These are phyloP conservation scores for Acanthosoma haemorrhoidale DNA, from an alignment of 2,888 invertebrate species.

Conservation along the genomic window DNA sequence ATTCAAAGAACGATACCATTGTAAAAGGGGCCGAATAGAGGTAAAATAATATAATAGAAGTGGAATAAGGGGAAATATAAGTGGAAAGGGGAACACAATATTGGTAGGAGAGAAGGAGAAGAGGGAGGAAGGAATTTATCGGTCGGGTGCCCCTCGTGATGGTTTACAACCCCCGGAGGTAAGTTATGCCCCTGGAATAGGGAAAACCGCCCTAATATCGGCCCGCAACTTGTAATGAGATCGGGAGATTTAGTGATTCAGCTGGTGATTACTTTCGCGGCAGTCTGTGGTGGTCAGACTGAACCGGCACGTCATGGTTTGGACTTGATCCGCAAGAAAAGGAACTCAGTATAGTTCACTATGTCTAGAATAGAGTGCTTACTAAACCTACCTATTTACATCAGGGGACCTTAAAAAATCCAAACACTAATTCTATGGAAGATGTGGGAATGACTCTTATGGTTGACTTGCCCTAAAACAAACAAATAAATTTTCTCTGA, in stretches of 20 bases:
- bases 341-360: too few species aligned
- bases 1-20: neutral
- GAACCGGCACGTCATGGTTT: neutral
- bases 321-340: neutral
- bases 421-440: too few species aligned
- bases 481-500: too few species aligned
- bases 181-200: slow-evolving; percentile 23
- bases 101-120: slow-evolving; percentile 43
- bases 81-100: slow-evolving; percentile 40
- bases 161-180: slow-evolving; percentile 30
- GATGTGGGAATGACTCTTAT: too few species aligned
- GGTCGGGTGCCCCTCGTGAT: slow-evolving; percentile 28
- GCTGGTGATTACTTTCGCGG: neutral
- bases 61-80: slow-evolving; percentile 18
- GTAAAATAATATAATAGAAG: neutral
- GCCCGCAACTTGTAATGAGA: slow-evolving; percentile 22
- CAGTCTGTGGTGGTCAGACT: neutral
- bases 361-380: too few species aligned
- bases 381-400: too few species aligned
- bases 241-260: slow-evolving; percentile 14
- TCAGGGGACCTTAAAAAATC: too few species aligned
- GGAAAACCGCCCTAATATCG: slow-evolving; percentile 22
- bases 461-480: too few species aligned
- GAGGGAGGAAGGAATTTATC: slow-evolving; percentile 44
- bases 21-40: neutral